Percentiles rank a stretch among this genome's conserved stretches.
Conservation (phyloP, 2,888 invertebrate genomes). For the Hofmannophila pseudospretella region DNA sequence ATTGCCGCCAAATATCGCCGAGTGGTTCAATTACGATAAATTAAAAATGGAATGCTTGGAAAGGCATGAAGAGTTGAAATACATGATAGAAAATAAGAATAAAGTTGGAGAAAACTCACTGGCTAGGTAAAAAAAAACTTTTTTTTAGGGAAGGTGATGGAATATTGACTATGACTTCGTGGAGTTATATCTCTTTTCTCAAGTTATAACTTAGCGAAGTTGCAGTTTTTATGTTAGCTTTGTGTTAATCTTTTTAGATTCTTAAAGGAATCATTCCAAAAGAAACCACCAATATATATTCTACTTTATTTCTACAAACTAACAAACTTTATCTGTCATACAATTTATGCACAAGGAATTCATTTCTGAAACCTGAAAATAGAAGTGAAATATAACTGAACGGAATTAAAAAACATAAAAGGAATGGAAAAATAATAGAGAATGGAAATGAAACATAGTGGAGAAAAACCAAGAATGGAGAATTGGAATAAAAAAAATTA, state of each 20-base stretch:
- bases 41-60: slow-evolving; percentile 76
- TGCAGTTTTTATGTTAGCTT: background rate
- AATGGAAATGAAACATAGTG: too few species aligned
- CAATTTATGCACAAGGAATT: too few species aligned
- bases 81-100: slow-evolving; percentile 53
- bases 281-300: background rate
- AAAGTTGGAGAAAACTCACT: slow-evolving; percentile 43
- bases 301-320: background rate
- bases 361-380: too few species aligned
- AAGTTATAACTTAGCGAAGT: background rate
- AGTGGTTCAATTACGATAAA: slow-evolving; percentile 78
- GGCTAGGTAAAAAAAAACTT: slow-evolving; percentile 42
- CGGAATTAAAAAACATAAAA: too few species aligned
- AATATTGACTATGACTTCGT: background rate
- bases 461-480: too few species aligned
- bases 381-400: too few species aligned
- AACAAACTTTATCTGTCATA: background rate
- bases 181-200: background rate
- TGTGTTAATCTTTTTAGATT: background rate
- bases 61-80: slow-evolving; percentile 55
- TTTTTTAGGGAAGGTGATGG: background rate
- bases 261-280: background rate
- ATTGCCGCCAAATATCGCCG: slow-evolving; percentile 68
- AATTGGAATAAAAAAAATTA: too few species aligned
- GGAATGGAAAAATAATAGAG: too few species aligned